Conservation (phyloP, 2,113 vertebrate genomes). For the Acrocephalus kingi region DNA sequence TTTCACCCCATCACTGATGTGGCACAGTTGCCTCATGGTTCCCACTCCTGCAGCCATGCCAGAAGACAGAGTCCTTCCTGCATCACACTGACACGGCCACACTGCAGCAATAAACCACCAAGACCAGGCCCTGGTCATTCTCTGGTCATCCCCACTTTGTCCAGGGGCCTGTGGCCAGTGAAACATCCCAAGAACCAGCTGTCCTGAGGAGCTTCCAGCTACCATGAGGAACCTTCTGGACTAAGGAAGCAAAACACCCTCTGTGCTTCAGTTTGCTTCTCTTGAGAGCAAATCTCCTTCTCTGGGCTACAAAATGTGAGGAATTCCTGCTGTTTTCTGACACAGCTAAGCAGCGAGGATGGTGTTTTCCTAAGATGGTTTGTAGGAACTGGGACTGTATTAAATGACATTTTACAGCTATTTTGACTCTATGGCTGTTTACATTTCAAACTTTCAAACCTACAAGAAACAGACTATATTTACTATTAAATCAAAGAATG, state of each 20-base stretch:
- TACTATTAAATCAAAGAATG: background rate
- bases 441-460: background rate
- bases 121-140: accelerated
- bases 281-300: background rate
- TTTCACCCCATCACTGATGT: background rate
- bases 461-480: background rate
- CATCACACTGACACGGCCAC: background rate
- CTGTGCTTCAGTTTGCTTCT: background rate
- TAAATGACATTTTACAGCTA: conserved; percentile 3
- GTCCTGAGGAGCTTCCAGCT: background rate
- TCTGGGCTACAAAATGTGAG: background rate
- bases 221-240: background rate
- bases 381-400: background rate
- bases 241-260: background rate
- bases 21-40: background rate
- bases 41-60: background rate
- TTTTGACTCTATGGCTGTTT: background rate
- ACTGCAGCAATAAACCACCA: background rate
- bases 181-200: background rate
- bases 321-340: background rate
- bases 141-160: background rate
- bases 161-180: background rate
- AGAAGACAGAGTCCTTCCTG: background rate
- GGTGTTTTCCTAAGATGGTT: background rate
- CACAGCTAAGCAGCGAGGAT: background rate